Evolutionary conservation across 2,888 invertebrate genomes (phyloP), one percentile per base, ranked within the genome.

Genomic region (Cloeon dipterum): DNA sequence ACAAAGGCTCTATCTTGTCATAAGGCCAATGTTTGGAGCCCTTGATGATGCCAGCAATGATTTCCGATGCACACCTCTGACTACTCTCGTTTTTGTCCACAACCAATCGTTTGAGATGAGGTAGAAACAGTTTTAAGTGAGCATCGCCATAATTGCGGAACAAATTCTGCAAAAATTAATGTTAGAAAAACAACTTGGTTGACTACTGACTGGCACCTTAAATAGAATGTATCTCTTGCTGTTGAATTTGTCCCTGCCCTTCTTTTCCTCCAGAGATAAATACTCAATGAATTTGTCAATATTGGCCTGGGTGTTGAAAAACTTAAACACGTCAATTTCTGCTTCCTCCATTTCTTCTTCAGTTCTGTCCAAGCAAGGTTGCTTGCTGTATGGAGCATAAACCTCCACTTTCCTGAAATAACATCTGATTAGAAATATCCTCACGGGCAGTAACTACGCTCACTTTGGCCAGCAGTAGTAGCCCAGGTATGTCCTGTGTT

Each of bases 11-110:
- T 0, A 70, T 63, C 56, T 71, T 69, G 1, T 61, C 57, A 43
- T 66, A 73, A 1, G 68, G 59, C 85, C 85, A 88, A 55, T 82
- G 79, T 45, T 85, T 76, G 18, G 76, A 69, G 3, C 86, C 86
- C n/a, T 73, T 60, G 16, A 89, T 62, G 1, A 82, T 55, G 1
- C 82, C 75, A n/a, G 77, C 67, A 3, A 79, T 63, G 29, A 82
- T 65, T 56, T 89, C 89, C 0, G 83, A 70, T 2, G 79, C 83
- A 55, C 82, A 78, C 29, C 82, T 64, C 50, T 89, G 88, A 47
- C 66, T 66, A 43, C 75, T 72, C 51, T 86, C 83, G 42, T 75
- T 70, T 33, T 69, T 65, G 41, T 73, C 72, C 4, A 50, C 52
- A 1, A 79, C 73, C 42, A 83, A 59, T 13, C 61, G 59, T 46